These are phyloP conservation scores for Sander vitreus DNA, from an alignment of 2,113 vertebrate species.

Conservation along the genomic window DNA sequence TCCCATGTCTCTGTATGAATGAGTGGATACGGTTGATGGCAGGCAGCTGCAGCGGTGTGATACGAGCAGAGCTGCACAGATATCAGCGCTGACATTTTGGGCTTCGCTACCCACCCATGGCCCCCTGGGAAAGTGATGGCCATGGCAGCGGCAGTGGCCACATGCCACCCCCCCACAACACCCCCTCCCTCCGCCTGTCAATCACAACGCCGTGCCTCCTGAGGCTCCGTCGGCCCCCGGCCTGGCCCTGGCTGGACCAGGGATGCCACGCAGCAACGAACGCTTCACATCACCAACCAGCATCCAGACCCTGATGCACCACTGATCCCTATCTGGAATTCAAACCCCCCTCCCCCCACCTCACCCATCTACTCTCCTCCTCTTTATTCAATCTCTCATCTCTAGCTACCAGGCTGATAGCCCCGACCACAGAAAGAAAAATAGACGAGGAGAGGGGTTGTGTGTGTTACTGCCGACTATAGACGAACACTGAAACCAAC, in stretches of 20 bases:
- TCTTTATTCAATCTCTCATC: slow-evolving; percentile 61
- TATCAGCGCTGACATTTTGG: slow-evolving; percentile 89
- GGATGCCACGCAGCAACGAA: slow-evolving; percentile 47
- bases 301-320: slow-evolving; percentile 28
- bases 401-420: slow-evolving; percentile 40
- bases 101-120: slow-evolving; percentile 77
- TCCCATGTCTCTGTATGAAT: slow-evolving; percentile 73
- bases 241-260: slow-evolving; percentile 40
- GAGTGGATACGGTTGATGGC: slow-evolving; percentile 69
- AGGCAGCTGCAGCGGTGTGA: slow-evolving; percentile 80
- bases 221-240: slow-evolving; percentile 43
- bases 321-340: slow-evolving; percentile 64
- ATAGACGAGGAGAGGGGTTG: slow-evolving; percentile 30
- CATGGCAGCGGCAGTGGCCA: slow-evolving; percentile 57
- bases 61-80: slow-evolving; percentile 79
- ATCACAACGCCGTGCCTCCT: slow-evolving; percentile 65
- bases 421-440: slow-evolving; percentile 33
- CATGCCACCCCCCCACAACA: slow-evolving; percentile 34
- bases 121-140: slow-evolving; percentile 84
- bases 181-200: slow-evolving; percentile 69
- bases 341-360: slow-evolving; percentile 1
- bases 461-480: background rate
- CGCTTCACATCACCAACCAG: slow-evolving; percentile 41
- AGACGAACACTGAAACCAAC: slow-evolving; percentile 45
- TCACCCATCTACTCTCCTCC: slow-evolving; percentile 28